A percentile compares a stretch with the other conserved stretches of the same genome.
These are phyloP conservation scores for Melipona bicolor DNA, from an alignment of 2,888 invertebrate species.

Conservation along the genomic window DNA sequence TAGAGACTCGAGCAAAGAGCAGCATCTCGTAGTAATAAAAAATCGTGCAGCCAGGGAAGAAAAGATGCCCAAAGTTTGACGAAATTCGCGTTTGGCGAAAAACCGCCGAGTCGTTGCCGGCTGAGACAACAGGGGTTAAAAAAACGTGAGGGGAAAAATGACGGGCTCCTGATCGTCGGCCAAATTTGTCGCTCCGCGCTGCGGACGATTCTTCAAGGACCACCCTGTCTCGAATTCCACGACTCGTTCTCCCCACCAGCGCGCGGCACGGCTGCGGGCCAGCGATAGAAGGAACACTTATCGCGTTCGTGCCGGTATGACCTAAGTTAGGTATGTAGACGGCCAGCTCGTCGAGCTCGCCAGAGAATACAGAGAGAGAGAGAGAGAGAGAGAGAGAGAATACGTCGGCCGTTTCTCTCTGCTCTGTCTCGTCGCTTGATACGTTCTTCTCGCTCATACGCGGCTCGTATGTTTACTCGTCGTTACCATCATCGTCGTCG, in stretches of 20 bases:
- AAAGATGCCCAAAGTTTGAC: too few species aligned
- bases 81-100: too few species aligned
- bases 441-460: background rate
- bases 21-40: too few species aligned
- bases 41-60: too few species aligned
- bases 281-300: constrained; percentile 71
- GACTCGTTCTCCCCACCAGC: constrained; percentile 58
- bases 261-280: constrained; percentile 16
- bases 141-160: background rate
- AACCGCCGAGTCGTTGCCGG: too few species aligned
- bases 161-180: constrained; percentile 40
- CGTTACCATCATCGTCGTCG: constrained; percentile 57
- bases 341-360: constrained; percentile 34
- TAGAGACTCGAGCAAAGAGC: too few species aligned
- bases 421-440: background rate
- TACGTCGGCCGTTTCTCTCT: background rate
- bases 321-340: constrained; percentile 70
- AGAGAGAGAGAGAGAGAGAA: too few species aligned
- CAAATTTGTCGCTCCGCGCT: constrained; percentile 46
- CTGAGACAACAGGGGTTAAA: background rate
- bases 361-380: constrained; percentile 30
- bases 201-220: constrained; percentile 67
- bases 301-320: constrained; percentile 72
- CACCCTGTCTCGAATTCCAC: constrained; percentile 74
- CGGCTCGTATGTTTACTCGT: constrained; percentile 64